Conservation (phyloP, 2,888 invertebrate genomes). For the Ctena decussata region DNA sequence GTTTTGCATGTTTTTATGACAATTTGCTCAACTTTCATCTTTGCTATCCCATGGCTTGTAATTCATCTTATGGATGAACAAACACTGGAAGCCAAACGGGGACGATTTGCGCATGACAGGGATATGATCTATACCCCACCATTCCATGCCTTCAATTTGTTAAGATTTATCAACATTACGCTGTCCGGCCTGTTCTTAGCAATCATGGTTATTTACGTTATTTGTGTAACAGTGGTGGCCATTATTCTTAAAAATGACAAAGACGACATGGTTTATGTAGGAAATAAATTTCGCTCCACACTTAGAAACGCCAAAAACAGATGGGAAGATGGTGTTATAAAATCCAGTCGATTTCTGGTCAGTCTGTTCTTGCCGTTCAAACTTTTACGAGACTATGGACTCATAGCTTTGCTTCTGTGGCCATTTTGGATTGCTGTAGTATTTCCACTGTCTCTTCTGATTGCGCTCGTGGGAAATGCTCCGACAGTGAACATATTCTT, state of each 20-base stretch:
- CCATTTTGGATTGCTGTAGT: slow-evolving; percentile 12
- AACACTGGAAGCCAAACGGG: neutral
- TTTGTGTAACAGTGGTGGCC: neutral
- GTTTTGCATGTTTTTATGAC: slow-evolving; percentile 10
- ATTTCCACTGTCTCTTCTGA: neutral
- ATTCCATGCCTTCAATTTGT: neutral
- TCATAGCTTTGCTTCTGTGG: slow-evolving; percentile 13
- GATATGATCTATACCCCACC: neutral
- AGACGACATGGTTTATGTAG: neutral
- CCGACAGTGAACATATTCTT: neutral
- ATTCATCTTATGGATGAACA: neutral
- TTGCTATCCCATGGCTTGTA: slow-evolving; percentile 13
- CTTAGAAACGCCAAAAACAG: neutral
- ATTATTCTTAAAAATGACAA: neutral
- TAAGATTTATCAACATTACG: neutral
- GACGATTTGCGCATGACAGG: neutral
- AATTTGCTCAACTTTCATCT: neutral
- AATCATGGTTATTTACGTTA: neutral
- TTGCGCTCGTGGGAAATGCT: neutral
- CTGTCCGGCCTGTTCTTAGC: neutral
- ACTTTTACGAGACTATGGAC: slow-evolving; percentile 5
- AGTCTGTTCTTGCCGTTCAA: slow-evolving; percentile 10
- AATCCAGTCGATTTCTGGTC: neutral
- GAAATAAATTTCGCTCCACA: neutral
- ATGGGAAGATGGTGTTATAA: neutral